Evolutionary conservation across 2,113 vertebrate genomes (phyloP).

Genomic region (Peromyscus leucopus): DNA sequence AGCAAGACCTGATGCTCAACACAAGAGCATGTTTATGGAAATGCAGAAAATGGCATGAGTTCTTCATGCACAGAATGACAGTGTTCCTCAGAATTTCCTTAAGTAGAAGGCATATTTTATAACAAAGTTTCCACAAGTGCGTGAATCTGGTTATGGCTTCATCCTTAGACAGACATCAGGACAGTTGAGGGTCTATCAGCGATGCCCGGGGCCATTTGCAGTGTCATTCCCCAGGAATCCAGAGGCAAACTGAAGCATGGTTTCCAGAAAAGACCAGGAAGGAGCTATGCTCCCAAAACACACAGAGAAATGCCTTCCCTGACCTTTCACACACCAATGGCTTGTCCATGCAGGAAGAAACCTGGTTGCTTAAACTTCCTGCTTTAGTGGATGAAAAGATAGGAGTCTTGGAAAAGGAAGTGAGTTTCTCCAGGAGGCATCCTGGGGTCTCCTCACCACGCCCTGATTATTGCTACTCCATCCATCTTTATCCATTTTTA

Average conservation of each 20-base stretch:
- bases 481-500: not conserved
- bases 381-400: not conserved
- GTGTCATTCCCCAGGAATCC: not conserved
- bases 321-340: not conserved
- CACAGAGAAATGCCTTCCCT: not conserved
- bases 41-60: not conserved
- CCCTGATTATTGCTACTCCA: not conserved
- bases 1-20: not conserved
- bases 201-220: not conserved
- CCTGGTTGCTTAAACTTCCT: not conserved
- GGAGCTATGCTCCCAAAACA: not conserved
- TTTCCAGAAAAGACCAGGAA: not conserved
- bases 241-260: not conserved
- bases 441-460: not conserved
- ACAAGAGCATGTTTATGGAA: not conserved
- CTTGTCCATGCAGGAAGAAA: not conserved
- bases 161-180: not conserved
- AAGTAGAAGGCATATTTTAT: not conserved
- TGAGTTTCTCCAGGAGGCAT: not conserved
- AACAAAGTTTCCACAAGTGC: not conserved
- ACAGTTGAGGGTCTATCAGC: not conserved
- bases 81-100: not conserved
- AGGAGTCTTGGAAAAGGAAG: conserved; percentile 34
- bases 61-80: not conserved
- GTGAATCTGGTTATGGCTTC: not conserved